Percentiles rank a stretch among this genome's conserved stretches.
Conservation (phyloP, 30 jellyfish, hydroid and myxozoan genomes). For the Catostylus mosaicus region DNA sequence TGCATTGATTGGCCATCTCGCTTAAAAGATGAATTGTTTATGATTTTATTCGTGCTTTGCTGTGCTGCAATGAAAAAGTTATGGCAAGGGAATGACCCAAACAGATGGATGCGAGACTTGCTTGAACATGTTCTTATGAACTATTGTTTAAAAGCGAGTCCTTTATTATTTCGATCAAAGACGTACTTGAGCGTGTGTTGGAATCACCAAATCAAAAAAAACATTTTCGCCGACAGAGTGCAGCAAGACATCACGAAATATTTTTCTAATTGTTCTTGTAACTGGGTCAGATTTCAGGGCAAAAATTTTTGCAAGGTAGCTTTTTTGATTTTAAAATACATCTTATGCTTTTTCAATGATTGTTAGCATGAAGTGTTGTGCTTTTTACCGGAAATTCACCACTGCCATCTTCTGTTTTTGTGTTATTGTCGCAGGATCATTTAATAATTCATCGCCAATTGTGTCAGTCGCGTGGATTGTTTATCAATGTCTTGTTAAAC, state of each 20-base stretch:
- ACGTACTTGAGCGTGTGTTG: constrained; percentile 1
- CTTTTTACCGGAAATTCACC: neutral
- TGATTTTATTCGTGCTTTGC: constrained; percentile 3
- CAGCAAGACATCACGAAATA: constrained; percentile 31
- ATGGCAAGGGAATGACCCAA: constrained; percentile 32
- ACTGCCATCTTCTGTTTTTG: neutral
- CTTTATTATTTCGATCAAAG: neutral
- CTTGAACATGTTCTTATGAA: constrained; percentile 32
- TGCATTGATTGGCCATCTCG: constrained; percentile 24
- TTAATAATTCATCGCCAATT: constrained; percentile 4
- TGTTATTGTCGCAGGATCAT: neutral
- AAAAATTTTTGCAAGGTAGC: constrained; percentile 11
- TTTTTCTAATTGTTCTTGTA: neutral
- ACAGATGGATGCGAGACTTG: constrained; percentile 34
- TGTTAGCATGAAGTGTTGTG: no score
- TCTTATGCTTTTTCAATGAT: no score
- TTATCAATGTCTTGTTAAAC: neutral
- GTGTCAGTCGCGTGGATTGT: constrained; percentile 19
- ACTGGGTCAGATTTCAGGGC: constrained; percentile 54
- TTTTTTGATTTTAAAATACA: neutral
- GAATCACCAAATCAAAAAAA: constrained; percentile 31
- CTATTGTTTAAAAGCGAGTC: constrained; percentile 32
- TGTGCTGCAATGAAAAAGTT: no score
- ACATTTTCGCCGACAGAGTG: neutral
- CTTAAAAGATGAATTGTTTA: constrained; percentile 8